Conservation (phyloP, 2,113 vertebrate species). For the Sarotherodon lohbergeri region DNA sequence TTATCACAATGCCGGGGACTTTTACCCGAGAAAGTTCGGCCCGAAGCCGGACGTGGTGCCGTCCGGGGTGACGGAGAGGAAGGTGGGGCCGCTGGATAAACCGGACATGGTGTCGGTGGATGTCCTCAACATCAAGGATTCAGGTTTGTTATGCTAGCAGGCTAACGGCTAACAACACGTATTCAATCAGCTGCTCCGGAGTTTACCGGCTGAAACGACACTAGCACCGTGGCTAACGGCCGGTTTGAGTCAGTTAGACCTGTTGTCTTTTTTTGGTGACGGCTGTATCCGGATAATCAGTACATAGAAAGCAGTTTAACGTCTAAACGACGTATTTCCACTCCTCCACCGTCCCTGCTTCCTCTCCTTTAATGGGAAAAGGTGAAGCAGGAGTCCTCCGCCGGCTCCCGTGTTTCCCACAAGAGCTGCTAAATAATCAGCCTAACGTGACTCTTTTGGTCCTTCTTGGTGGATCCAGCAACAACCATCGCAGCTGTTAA, state of each 20-base stretch:
- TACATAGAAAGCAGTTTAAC: not conserved
- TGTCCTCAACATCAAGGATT: slow-evolving; percentile 65
- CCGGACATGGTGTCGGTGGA: slow-evolving; percentile 78
- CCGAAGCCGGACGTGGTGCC: slow-evolving; percentile 79
- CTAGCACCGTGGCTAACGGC: not conserved
- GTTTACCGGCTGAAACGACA: not conserved
- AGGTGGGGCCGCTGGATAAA: slow-evolving; percentile 67
- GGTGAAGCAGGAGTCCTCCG: not conserved
- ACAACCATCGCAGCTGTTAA: not conserved
- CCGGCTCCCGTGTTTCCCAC: not conserved
- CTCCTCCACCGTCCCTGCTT: too few species aligned
- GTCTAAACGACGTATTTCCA: not conserved
- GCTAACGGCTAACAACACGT: slow-evolving; percentile 37
- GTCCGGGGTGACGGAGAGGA: slow-evolving; percentile 75
- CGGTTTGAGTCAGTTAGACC: not conserved
- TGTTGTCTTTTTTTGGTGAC: too few species aligned
- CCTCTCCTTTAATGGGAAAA: not conserved
- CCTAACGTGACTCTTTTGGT: accelerated
- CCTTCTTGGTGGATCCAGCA: not conserved
- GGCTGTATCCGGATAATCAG: not conserved
- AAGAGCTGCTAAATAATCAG: not conserved
- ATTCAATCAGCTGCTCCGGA: not conserved
- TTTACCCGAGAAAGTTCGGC: slow-evolving; percentile 74
- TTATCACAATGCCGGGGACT: slow-evolving; percentile 68
- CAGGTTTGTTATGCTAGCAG: slow-evolving; percentile 71